These are phyloP conservation scores for Lathamus discolor DNA, from an alignment of 2,113 vertebrate genomes.

Conservation along the genomic window DNA sequence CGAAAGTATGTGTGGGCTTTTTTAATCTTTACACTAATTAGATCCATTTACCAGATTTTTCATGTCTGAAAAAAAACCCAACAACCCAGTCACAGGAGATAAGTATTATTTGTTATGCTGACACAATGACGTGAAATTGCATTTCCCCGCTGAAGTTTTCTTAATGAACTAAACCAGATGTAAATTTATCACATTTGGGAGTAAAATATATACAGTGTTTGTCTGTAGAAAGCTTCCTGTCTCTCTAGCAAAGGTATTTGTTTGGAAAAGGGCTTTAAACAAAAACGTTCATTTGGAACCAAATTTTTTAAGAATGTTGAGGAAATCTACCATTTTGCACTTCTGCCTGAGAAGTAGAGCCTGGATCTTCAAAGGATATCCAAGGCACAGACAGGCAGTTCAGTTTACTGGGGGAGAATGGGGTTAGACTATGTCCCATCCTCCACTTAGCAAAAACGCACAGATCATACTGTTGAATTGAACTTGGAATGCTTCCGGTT, in stretches of 20 bases:
- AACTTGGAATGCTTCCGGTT: background rate
- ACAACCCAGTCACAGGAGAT: background rate
- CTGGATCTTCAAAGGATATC: background rate
- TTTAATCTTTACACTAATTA: background rate
- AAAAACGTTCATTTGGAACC: background rate
- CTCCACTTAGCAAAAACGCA: background rate
- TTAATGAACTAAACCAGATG: background rate
- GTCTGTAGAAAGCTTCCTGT: background rate
- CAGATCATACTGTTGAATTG: background rate
- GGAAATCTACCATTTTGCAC: background rate
- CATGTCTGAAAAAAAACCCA: background rate
- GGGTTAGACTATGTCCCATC: background rate
- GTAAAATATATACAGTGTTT: background rate
- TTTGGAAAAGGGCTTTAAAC: background rate
- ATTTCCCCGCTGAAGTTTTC: background rate
- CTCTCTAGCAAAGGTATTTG: background rate
- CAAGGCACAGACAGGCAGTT: background rate
- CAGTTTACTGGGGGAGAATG: background rate
- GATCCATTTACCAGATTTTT: background rate
- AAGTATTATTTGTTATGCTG: background rate
- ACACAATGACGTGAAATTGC: background rate
- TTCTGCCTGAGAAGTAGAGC: background rate
- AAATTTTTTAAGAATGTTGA: background rate
- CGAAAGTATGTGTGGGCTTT: background rate
- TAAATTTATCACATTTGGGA: background rate